Evolutionary conservation across 2,888 invertebrate genomes (phyloP).

Genomic region (Pseudococcus jackbeardsleyi): DNA sequence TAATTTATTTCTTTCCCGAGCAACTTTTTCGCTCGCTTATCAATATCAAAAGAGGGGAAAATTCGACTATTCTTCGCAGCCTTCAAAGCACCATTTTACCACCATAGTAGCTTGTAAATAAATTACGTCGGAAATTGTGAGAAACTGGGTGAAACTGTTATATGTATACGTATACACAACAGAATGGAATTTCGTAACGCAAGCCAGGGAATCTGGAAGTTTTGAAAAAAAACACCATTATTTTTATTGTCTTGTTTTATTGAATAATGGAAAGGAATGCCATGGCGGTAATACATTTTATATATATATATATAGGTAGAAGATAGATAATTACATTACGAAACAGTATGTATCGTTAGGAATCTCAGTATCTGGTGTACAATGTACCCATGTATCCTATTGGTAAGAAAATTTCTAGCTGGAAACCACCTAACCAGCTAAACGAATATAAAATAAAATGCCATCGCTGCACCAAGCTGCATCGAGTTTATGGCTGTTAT

Average conservation of each 20-base stretch:
- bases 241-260: conserved; percentile 34
- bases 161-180: background rate
- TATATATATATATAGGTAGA: background rate
- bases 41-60: background rate
- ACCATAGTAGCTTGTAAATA: background rate
- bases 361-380: background rate
- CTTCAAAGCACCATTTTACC: background rate
- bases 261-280: conserved; percentile 17
- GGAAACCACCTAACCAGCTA: no score
- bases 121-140: background rate
- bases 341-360: background rate
- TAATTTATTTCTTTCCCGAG: no score
- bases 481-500: no score
- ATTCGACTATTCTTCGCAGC: background rate
- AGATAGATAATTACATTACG: background rate
- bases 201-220: background rate
- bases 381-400: no score
- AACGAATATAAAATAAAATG: no score
- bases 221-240: conserved; percentile 12
- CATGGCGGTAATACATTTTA: background rate
- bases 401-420: no score
- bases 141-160: background rate
- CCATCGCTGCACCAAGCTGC: no score
- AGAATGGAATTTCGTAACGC: background rate
- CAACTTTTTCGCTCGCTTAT: background rate